Evolutionary conservation across 2,888 invertebrate genomes (phyloP), one percentile per base, ranked within the genome.

Genomic region (Halictus ligatus): DNA sequence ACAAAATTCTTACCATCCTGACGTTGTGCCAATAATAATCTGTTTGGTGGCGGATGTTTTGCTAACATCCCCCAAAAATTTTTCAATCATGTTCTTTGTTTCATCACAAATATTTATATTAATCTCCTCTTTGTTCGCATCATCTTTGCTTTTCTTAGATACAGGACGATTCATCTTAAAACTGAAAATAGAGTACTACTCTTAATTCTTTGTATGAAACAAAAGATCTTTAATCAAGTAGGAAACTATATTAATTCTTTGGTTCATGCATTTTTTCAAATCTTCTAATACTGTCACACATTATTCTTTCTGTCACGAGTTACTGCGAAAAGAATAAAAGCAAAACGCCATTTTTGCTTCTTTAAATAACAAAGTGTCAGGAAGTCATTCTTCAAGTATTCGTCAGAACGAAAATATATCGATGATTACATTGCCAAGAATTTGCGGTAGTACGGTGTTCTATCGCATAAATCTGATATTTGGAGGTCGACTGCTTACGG

Each of bases 41-140:
- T 99, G 99, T 95, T 98, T 98, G 35, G 98, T 97, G 60, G 98
- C 98, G 12, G 98, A 98, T 83, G 97, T 97, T 95, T 98, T 98
- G 87, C 98, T 97, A 86, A 99, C 97, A 94, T 99, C 98, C 72
- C 97, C 97, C 84, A 98, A 96, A 78, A 98, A 96, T 95, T 97
- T 97, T 90, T 98, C 97, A 79, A 98, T 96, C 89, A 97, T 96
- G 87, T 97, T 96, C 94, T 97, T 97, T 1, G 97, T 97, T 88
- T 96, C 96, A 88, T 95, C 95, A 1, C 95, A 95, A 10, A 96
- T 94, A 92, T 97, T 97, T 90, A 83, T 96, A 95, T 75, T 95
- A 96, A 96, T 81, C 73, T 95, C 94, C 64, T 96, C 96, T 81
- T 92, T 92, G 80, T 94, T 94, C 2, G 93, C 90, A 64, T 91